Conservation (phyloP, 2,888 invertebrate genomes). For the Polymixis flavicincta region DNA sequence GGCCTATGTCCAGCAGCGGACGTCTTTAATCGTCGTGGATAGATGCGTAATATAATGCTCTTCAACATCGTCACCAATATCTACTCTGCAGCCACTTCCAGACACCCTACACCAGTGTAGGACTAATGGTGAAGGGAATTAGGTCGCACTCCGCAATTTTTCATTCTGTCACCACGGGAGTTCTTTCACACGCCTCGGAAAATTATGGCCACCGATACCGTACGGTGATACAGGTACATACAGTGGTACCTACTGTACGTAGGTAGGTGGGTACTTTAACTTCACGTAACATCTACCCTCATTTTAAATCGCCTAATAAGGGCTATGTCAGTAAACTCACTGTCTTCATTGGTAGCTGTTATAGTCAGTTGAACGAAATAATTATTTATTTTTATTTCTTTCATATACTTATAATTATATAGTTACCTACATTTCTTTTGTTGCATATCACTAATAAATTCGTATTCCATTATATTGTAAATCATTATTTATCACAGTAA, state of each 20-base stretch:
- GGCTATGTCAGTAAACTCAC: background rate
- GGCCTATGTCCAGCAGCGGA: too few relatives aligned
- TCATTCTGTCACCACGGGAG: conserved; percentile 78
- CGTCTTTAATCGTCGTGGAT: too few relatives aligned
- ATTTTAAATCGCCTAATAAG: background rate
- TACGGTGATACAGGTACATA: conserved; percentile 42
- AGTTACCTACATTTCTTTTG: too few relatives aligned
- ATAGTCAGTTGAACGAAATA: background rate
- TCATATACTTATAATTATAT: too few relatives aligned
- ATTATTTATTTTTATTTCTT: too few relatives aligned
- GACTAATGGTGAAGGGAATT: conserved; percentile 73
- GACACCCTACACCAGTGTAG: conserved; percentile 48
- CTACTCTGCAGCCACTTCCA: conserved; percentile 48
- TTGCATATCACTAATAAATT: too few relatives aligned
- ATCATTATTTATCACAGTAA: too few relatives aligned
- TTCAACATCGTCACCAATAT: too few relatives aligned
- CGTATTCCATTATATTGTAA: too few relatives aligned
- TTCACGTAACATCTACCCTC: background rate
- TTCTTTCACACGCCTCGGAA: conserved; percentile 61
- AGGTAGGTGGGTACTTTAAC: background rate
- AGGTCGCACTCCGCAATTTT: conserved; percentile 78
- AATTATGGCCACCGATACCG: conserved; percentile 65
- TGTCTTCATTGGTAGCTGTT: background rate
- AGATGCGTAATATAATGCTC: too few relatives aligned
- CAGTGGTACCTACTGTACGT: background rate